Conservation (phyloP, 2,888 invertebrate species). For the Himalopsyche kuldschensis region DNA sequence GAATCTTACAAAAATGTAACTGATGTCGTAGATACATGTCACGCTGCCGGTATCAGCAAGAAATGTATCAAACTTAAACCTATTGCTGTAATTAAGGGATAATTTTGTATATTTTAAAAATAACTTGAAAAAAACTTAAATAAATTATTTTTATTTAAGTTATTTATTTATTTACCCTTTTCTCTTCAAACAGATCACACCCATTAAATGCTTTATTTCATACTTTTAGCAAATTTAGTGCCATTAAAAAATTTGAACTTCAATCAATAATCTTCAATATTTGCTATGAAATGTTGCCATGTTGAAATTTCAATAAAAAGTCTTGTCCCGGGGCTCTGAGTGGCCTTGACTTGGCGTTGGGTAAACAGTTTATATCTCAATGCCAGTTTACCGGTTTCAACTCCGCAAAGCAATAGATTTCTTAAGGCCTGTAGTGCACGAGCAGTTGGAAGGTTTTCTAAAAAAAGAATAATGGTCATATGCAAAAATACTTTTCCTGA, state of each 20-base stretch:
- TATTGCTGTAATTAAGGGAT: conserved; percentile 98
- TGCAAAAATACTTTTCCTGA: neutral
- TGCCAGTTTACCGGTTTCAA: conserved; percentile 48
- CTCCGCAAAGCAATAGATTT: conserved; percentile 52
- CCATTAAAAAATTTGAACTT: no score
- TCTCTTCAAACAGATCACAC: neutral
- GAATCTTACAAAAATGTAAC: conserved; percentile 99
- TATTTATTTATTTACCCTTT: neutral
- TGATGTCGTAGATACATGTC: conserved; percentile 98
- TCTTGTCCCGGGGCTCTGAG: conserved; percentile 54
- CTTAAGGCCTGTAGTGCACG: conserved; percentile 49
- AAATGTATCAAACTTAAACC: conserved; percentile 95
- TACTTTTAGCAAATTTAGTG: no score
- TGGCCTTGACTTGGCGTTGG: conserved; percentile 51
- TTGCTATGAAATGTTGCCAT: conserved; percentile 48
- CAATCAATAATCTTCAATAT: neutral
- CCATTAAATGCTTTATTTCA: no score
- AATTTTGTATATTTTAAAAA: conserved; percentile 43
- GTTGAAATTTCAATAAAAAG: conserved; percentile 54
- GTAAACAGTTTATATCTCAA: conserved; percentile 51
- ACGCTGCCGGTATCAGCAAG: conserved; percentile 94
- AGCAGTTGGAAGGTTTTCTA: conserved; percentile 49
- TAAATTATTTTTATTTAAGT: neutral
- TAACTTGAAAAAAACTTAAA: neutral
- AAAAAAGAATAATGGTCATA: neutral